These are phyloP conservation scores for Procambarus clarkii DNA, from an alignment of 1,140 invertebrate genomes.

Conservation along the genomic window DNA sequence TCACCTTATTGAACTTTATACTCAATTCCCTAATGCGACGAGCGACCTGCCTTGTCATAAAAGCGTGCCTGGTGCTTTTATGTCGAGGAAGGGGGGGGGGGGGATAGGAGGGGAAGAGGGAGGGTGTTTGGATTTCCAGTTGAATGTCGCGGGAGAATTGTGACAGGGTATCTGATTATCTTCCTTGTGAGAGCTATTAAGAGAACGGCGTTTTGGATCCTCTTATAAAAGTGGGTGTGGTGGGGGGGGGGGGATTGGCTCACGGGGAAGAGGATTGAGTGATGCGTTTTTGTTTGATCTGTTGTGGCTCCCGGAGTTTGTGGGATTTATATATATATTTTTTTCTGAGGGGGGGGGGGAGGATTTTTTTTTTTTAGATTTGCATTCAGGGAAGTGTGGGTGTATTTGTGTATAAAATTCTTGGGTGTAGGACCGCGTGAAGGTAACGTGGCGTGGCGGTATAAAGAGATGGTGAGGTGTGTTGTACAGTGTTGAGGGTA, in stretches of 20 bases:
- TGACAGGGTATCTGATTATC: conserved; percentile 59
- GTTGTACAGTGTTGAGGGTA: too few relatives aligned
- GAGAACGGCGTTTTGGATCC: conserved; percentile 18
- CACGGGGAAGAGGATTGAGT: too few relatives aligned
- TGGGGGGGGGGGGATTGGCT: not conserved
- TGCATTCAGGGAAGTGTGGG: too few relatives aligned
- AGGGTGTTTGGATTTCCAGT: conserved; percentile 30
- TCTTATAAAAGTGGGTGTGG: not conserved
- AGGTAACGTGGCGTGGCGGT: too few relatives aligned
- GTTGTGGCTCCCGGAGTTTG: too few relatives aligned
- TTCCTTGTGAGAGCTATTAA: conserved; percentile 48
- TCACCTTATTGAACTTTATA: conserved; percentile 70
- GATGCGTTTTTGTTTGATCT: not conserved
- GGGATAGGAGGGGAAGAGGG: too few relatives aligned
- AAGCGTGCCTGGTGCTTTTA: conserved; percentile 51
- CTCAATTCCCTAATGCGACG: conserved; percentile 68
- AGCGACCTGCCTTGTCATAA: conserved; percentile 31
- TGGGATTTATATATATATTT: too few relatives aligned
- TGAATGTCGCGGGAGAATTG: conserved; percentile 51
- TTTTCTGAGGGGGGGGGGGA: too few relatives aligned
- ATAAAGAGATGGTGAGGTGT: too few relatives aligned
- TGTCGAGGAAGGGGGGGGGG: conserved; percentile 1
- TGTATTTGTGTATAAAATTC: too few relatives aligned
- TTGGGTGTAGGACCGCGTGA: too few relatives aligned
- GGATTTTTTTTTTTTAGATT: too few relatives aligned